Evolutionary conservation across 2,113 vertebrate species (phyloP).

Genomic region (Pandion haliaetus): DNA sequence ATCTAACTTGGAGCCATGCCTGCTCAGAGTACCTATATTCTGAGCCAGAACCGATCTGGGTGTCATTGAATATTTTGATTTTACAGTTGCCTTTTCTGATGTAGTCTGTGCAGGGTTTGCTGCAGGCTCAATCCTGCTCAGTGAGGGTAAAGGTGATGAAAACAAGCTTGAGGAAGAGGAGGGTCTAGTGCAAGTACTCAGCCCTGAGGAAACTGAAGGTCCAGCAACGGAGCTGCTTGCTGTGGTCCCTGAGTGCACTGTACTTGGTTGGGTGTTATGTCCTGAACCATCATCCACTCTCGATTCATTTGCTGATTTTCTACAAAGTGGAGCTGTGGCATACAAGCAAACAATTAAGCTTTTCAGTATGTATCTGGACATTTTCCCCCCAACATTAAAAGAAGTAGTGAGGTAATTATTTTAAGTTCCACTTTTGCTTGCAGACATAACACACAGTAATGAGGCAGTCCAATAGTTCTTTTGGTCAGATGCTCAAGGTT

Average conservation of each 20-base stretch:
- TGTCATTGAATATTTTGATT: constrained; percentile 52
- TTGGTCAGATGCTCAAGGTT: neutral
- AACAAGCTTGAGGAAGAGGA: neutral
- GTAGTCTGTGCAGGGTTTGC: neutral
- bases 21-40: neutral
- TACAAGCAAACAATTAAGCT: neutral
- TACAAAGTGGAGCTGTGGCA: constrained; percentile 73
- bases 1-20: neutral
- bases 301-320: neutral
- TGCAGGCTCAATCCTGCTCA: constrained; percentile 4
- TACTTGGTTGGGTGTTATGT: neutral
- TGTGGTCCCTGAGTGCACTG: constrained; percentile 37
- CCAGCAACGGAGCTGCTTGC: neutral
- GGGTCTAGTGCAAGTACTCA: neutral
- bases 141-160: neutral
- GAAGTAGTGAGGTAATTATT: neutral
- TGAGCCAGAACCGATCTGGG: constrained; percentile 53
- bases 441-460: neutral
- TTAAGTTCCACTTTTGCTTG: neutral
- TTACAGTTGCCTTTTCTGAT: neutral
- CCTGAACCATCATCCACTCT: constrained; percentile 44
- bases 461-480: neutral
- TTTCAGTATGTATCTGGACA: neutral
- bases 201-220: constrained; percentile 23
- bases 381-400: neutral